Percentiles rank a stretch among this genome's conserved stretches.
phyloP scores from a whole-genome alignment of 2,797 vertebrate species.

The Amblyraja radiata region DNA sequence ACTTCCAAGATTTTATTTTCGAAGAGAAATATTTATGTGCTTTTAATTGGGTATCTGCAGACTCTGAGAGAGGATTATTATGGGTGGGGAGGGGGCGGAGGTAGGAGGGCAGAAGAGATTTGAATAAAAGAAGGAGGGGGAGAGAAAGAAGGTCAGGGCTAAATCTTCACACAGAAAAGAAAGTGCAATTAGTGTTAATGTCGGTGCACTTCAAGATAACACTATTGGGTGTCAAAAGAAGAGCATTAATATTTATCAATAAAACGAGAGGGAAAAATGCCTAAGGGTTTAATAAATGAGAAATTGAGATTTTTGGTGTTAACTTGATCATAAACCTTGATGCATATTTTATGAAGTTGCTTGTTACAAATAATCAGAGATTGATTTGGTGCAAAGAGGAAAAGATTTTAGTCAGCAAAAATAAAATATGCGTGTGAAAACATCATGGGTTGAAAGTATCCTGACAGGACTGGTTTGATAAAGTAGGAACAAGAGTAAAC shows the following conservation, averaged over 20 bases:
- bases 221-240: neutral
- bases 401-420: neutral
- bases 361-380: neutral
- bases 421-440: neutral
- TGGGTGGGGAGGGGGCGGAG: too few relatives aligned
- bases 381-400: neutral
- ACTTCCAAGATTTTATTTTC: neutral
- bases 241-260: conserved; percentile 15
- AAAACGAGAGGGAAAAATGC: neutral
- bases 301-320: neutral
- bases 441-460: too few relatives aligned
- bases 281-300: neutral
- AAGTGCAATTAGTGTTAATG: conserved; percentile 9
- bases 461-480: neutral
- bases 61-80: neutral
- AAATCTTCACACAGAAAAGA: neutral
- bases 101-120: neutral
- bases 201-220: neutral
- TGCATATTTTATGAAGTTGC: conserved; percentile 23
- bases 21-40: neutral
- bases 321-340: neutral
- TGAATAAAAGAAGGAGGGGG: neutral
- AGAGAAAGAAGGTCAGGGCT: neutral
- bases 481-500: too few relatives aligned
- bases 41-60: conserved; percentile 17